Conservation (phyloP, 2,888 invertebrate species). For the Aelia acuminata region DNA sequence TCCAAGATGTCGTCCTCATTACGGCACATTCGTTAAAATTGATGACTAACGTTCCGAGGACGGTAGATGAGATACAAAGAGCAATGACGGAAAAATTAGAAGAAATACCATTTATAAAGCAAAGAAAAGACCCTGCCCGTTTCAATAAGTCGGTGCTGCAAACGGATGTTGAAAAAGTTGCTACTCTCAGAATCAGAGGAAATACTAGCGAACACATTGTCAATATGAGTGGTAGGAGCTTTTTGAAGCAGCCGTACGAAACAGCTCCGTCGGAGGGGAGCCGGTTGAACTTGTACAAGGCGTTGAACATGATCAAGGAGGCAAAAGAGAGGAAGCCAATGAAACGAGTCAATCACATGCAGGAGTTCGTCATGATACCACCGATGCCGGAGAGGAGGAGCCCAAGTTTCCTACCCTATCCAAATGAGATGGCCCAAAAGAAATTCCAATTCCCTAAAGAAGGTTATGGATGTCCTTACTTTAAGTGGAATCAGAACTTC, state of each 20-base stretch:
- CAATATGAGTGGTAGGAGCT: not conserved
- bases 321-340: not conserved
- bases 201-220: no score
- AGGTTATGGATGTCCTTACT: not conserved
- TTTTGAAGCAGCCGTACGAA: not conserved
- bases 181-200: no score
- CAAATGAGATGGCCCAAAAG: not conserved
- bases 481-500: not conserved
- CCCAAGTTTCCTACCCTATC: not conserved
- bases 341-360: not conserved
- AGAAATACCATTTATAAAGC: not conserved
- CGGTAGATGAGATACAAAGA: not conserved
- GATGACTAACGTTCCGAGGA: not conserved
- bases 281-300: not conserved
- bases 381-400: not conserved
- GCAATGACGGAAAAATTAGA: not conserved
- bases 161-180: no score
- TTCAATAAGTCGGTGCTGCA: no score
- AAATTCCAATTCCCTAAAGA: not conserved
- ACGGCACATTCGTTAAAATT: not conserved
- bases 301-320: not conserved
- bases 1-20: not conserved
- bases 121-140: not conserved
- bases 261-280: not conserved
- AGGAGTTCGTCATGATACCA: not conserved